Conservation (phyloP, 2,113 vertebrate genomes). For the Stercorarius parasiticus region DNA sequence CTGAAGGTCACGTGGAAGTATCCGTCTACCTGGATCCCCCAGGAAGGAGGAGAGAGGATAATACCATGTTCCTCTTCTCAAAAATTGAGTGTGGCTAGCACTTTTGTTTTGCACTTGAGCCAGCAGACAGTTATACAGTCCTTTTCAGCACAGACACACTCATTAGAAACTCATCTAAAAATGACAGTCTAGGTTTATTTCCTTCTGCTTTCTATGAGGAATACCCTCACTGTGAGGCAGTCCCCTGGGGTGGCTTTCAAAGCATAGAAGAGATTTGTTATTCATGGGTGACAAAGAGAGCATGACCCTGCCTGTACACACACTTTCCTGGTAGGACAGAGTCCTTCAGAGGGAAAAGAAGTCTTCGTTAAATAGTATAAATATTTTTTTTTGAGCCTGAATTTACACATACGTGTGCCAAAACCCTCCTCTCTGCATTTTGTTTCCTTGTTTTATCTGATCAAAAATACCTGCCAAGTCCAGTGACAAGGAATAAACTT, state of each 20-base stretch:
- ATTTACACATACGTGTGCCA: not conserved
- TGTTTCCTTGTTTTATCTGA: not conserved
- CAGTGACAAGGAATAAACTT: not conserved
- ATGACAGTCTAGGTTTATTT: not conserved
- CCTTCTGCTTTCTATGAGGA: not conserved
- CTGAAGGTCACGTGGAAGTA: not conserved
- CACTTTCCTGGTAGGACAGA: not conserved
- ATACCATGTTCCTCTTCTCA: not conserved
- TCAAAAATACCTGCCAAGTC: not conserved
- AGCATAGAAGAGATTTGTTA: not conserved
- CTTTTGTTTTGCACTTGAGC: not conserved
- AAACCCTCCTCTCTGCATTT: not conserved
- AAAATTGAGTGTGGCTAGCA: not conserved
- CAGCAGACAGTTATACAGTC: not conserved
- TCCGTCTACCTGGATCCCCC: accelerated
- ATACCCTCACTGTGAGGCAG: not conserved
- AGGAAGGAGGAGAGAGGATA: not conserved
- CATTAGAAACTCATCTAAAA: not conserved
- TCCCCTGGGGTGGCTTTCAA: not conserved
- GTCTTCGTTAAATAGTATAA: not conserved
- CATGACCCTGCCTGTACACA: not conserved
- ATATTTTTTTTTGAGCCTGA: not conserved
- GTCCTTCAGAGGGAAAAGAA: not conserved
- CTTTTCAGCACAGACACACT: not conserved
- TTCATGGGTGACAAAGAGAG: not conserved